Conservation (phyloP, 35 echinoderm and acorn worm species). For the Apostichopus parvimensis region DNA sequence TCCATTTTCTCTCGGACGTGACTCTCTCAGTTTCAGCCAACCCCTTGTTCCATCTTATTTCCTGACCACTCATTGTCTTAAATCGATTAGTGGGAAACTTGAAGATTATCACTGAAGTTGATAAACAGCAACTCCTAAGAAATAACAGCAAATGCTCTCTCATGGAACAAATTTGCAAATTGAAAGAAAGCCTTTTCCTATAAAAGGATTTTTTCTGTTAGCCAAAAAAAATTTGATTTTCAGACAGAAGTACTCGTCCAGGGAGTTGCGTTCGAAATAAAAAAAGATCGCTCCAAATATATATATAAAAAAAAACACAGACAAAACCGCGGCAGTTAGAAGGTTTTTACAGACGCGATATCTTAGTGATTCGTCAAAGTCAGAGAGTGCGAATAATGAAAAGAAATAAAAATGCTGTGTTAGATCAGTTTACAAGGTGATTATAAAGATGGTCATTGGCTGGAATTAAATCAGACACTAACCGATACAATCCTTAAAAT, state of each 20-base stretch:
- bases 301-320: too few species aligned
- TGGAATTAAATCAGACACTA: background rate
- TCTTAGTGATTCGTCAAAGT: background rate
- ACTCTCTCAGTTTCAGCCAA: background rate
- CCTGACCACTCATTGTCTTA: constrained; percentile 38
- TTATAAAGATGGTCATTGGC: background rate
- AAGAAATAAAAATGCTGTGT: background rate
- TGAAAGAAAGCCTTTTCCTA: background rate
- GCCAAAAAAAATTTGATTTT: constrained; percentile 32
- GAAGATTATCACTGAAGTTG: constrained; percentile 28
- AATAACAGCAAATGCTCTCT: background rate
- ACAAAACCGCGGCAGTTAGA: background rate
- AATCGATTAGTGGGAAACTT: constrained; percentile 20
- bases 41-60: background rate
- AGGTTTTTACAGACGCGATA: background rate
- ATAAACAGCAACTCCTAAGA: background rate
- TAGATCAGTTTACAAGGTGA: constrained; percentile 1
- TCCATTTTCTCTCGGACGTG: constrained; percentile 13
- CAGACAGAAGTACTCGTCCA: constrained; percentile 2
- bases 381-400: background rate
- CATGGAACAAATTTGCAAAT: background rate
- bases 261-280: constrained; percentile 8
- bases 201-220: constrained; percentile 49
- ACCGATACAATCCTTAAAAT: background rate
- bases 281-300: constrained; percentile 38